These are phyloP conservation scores for Willisornis vidua DNA, from an alignment of 2,113 vertebrate genomes.

Conservation along the genomic window DNA sequence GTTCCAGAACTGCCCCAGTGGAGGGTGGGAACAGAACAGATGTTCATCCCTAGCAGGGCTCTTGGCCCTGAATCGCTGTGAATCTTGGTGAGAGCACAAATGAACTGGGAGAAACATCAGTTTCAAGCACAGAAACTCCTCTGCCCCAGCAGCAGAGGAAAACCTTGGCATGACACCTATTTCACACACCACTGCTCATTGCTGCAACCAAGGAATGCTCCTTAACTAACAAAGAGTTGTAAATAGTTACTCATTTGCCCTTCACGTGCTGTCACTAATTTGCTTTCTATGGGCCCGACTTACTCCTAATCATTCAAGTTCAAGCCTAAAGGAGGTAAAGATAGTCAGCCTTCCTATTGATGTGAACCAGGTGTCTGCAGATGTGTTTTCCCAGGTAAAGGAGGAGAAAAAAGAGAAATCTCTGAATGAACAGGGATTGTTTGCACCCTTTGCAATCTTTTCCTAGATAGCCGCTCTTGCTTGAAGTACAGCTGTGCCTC, in stretches of 20 bases:
- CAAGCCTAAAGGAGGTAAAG: not conserved
- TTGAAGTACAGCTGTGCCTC: not conserved
- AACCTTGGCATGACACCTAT: not conserved
- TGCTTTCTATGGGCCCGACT: not conserved
- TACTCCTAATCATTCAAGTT: not conserved
- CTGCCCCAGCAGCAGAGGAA: not conserved
- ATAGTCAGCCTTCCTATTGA: not conserved
- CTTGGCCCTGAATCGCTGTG: rapidly evolving
- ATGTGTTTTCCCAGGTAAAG: not conserved
- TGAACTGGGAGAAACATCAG: not conserved
- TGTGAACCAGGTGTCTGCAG: not conserved
- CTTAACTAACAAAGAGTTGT: not conserved
- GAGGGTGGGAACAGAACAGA: not conserved
- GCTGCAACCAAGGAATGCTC: not conserved
- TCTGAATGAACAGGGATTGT: not conserved
- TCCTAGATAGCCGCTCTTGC: not conserved
- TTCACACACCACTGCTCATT: not conserved
- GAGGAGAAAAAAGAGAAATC: not conserved
- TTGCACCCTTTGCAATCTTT: not conserved
- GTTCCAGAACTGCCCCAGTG: not conserved
- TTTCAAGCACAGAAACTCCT: not conserved
- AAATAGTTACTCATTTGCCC: not conserved
- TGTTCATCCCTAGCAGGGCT: not conserved
- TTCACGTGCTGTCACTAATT: not conserved
- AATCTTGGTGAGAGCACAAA: not conserved